These are phyloP conservation scores for Caenorhabditis panamensis DNA, from an alignment of 2,888 invertebrate species.

Conservation along the genomic window DNA sequence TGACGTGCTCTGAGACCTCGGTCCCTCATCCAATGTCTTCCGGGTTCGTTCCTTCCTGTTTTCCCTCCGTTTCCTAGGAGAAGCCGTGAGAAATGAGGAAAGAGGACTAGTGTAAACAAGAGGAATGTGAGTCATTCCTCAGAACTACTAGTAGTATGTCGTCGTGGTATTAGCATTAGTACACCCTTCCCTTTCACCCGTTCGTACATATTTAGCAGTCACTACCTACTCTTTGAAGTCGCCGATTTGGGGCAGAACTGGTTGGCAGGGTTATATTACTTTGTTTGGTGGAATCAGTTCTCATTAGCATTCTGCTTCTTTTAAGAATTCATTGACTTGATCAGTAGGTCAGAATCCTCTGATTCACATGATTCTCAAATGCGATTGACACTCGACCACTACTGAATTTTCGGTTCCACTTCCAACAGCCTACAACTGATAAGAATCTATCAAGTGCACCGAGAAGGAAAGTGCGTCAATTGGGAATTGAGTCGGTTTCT, in stretches of 20 bases:
- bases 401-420: too few relatives aligned
- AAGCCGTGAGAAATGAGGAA: slow-evolving; percentile 15
- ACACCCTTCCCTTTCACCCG: background rate
- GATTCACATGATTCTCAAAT: too few relatives aligned
- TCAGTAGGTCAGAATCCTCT: too few relatives aligned
- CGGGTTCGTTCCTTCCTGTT: background rate
- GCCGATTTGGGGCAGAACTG: background rate
- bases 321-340: too few relatives aligned
- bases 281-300: background rate
- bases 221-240: slow-evolving; percentile 20
- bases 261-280: background rate
- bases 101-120: slow-evolving; percentile 27
- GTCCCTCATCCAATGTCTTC: background rate
- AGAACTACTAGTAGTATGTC: too few relatives aligned
- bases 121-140: slow-evolving; percentile 7
- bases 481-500: too few relatives aligned
- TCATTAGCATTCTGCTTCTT: too few relatives aligned
- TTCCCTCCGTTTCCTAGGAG: slow-evolving; percentile 16
- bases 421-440: background rate
- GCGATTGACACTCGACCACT: too few relatives aligned
- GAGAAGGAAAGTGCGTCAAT: background rate
- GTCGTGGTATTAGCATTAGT: slow-evolving; percentile 9
- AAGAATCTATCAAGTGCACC: too few relatives aligned
- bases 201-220: slow-evolving; percentile 8
- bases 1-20: too few relatives aligned